A percentile compares a stretch with the other conserved stretches of the same genome.
These are phyloP conservation scores for Pelobates cultripes DNA, from an alignment of 2,797 vertebrate species.

Conservation along the genomic window DNA sequence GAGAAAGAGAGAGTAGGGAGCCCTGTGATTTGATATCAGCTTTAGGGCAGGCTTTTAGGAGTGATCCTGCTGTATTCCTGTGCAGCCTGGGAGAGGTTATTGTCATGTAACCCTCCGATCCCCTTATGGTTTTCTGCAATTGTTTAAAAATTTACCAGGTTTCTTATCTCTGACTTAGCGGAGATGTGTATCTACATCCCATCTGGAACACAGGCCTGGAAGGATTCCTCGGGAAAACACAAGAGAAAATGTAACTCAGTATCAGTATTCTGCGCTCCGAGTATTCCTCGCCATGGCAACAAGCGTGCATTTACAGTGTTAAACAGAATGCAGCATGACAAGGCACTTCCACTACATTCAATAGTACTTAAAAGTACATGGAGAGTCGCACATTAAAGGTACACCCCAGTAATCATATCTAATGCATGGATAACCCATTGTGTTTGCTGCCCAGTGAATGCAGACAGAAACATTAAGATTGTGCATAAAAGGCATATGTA, in stretches of 20 bases:
- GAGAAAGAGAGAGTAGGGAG: slow-evolving; percentile 2
- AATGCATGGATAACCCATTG: too few species aligned
- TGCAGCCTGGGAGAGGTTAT: slow-evolving; percentile 27
- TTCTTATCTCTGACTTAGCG: slow-evolving; percentile 37
- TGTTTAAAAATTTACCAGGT: slow-evolving; percentile 70
- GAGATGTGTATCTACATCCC: slow-evolving; percentile 30
- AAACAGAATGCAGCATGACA: not conserved
- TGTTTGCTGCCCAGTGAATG: too few species aligned
- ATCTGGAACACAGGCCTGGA: slow-evolving; percentile 45
- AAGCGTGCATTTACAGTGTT: not conserved
- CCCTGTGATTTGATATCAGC: slow-evolving; percentile 30
- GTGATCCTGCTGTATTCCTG: slow-evolving; percentile 29
- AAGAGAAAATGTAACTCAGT: slow-evolving; percentile 24
- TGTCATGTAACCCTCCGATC: slow-evolving; percentile 38
- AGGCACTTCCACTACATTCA: not conserved
- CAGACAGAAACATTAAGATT: too few species aligned
- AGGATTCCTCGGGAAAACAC: slow-evolving; percentile 52
- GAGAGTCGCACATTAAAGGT: too few species aligned
- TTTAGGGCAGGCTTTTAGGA: slow-evolving; percentile 40
- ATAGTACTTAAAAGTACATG: too few species aligned
- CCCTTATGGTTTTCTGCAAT: slow-evolving; percentile 72
- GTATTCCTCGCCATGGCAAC: not conserved
- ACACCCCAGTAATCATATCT: too few species aligned
- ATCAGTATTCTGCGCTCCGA: not conserved
- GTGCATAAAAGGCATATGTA: too few species aligned